Base-by-base conservation (phyloP, 2,797 vertebrate genomes). In the Masticophis lateralis region DNA sequence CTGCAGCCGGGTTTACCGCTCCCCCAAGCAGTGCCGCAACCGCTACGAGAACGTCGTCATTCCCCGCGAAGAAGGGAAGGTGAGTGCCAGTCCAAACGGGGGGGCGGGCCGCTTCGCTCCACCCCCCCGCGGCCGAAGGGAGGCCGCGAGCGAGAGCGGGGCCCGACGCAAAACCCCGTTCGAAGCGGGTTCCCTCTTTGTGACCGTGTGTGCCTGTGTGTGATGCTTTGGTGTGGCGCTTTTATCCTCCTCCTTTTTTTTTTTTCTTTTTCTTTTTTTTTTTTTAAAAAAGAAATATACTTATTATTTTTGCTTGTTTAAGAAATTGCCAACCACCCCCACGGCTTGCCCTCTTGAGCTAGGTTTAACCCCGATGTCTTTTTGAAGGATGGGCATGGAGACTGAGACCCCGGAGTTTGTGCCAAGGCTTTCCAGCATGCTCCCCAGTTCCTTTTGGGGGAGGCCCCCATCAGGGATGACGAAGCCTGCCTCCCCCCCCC, bases 41-140 rank as follows among this genome's bases (percentile, higher is more conserved):
- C 98, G 99, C 95, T 99, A 99, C 0, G 99, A 99, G 95, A 99
- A 99, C 83, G 98, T 99, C 95, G 98, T 99, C 95, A 99, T 99
- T 93, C 99, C 99, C 2, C 98, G 99, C 94, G 99, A 99, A 91
- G 99, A 99, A 96, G 99, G 99, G 97, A 99, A 99, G 98, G 98
- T 99, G 95, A 97, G 97, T 94, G 94, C n/a, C 56, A 22, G 0
- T 13, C 18, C 74, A 90, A 25, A 6, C 88, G 1, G 74, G 0
- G 0, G 22, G 59, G 57, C 0, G n/a, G 0, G 28, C 22, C 90
- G 95, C 93, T 94, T 96, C 94, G 87, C 94, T 51, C 47, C 47
- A 51, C 51, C 51, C 47, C 22, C 11, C 27, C 4, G 28, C 22
- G 32, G 74, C 37, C 3, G 2, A 79, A 79, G 6, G 69, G 69